These are phyloP conservation scores for Catamblyrhynchus diadema DNA, from an alignment of 2,797 vertebrate species.

Conservation along the genomic window DNA sequence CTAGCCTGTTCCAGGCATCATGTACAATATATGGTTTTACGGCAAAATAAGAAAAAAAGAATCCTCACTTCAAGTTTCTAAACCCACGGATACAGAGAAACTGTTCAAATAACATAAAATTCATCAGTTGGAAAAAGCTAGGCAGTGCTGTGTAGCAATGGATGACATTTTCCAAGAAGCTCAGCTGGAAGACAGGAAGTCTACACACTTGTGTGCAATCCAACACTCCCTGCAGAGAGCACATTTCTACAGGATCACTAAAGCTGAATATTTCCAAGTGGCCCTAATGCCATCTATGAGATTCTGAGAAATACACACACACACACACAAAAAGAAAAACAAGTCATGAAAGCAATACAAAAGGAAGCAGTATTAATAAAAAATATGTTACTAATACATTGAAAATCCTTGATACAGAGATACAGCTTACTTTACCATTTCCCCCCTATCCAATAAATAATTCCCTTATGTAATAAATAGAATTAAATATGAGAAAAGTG, in stretches of 20 bases:
- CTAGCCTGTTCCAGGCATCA: background rate
- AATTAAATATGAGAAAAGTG: background rate
- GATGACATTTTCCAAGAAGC: background rate
- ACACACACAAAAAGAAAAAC: background rate
- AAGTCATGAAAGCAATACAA: background rate
- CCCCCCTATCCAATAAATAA: background rate
- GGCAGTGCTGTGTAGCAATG: too few relatives aligned
- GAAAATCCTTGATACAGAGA: background rate
- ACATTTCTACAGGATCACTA: background rate
- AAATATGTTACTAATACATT: background rate
- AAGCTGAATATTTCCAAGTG: background rate
- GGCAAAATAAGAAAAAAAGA: background rate
- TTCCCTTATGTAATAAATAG: background rate
- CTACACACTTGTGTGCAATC: background rate
- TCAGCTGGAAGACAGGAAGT: background rate
- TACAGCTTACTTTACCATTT: background rate
- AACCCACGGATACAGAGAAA: background rate
- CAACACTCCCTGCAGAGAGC: background rate
- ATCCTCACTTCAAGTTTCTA: background rate
- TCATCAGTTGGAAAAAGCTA: background rate
- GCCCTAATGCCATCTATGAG: background rate
- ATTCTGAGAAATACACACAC: background rate
- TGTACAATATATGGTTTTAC: background rate
- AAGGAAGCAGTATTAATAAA: background rate
- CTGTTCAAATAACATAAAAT: background rate